Base-by-base conservation (phyloP, 37 sponge, comb jelly and placozoan genomes). In the Hormiphora californensis region DNA sequence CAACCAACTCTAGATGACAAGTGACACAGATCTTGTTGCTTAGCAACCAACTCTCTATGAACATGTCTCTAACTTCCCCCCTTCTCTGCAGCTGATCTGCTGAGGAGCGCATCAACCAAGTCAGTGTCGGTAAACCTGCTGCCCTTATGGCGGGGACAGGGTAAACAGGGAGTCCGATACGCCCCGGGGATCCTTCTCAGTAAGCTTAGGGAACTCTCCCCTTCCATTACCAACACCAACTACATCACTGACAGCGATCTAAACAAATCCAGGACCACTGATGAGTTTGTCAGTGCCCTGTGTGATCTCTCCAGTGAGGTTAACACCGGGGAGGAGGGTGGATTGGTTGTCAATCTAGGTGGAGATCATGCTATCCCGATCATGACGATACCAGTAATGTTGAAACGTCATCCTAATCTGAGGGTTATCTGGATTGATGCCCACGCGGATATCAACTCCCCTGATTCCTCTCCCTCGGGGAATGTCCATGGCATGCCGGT, bases 371-470 rank as follows among this genome's bases (percentile, higher is more conserved):
- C 67, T 32, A 17, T 65, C 17, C 17, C 67, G 38, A 65, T 65
- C 38, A 17, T 17, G 17, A 65, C 67, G 11, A 17, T 65, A 7
- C 67, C 3, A 8, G 28, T 4, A 15, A 27, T 65, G 67, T 5
- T 4, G 19, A 36, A 34, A 7, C 7, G 5, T 8, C 35, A 65
- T 19, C 67, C 67, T 0, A 17, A 65, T 31, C 17, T 65, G 36
- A 11, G 67, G 38, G 67, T 65, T 28, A 17, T 65, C 37, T 65
- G 67, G 67, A 65, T 65, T 65, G 67, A 65, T 38, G 67, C 67
- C 35, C 67, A 65, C 67, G 67, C 67, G 4, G 67, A 65, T 17
- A 65, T 65, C 36, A 65, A 65, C 67, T 65, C 67, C 8, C 36
- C 36, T 36, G 67, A 65, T 7, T 36, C 67, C 4, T 34, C 67